Conservation (phyloP, 35 echinoderm and acorn worm species). For the Acanthaster planci region DNA sequence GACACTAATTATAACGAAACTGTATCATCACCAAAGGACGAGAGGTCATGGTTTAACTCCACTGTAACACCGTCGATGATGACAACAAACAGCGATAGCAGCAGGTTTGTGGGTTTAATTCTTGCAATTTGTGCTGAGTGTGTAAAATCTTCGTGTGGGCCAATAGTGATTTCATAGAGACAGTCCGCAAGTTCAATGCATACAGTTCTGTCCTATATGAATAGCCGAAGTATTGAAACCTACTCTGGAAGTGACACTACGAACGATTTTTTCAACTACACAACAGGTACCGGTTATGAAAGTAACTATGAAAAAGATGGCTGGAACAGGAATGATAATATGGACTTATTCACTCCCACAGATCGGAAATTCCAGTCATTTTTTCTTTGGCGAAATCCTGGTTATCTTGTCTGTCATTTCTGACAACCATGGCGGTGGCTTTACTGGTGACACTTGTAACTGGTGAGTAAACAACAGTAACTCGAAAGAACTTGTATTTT, state of each 20-base stretch:
- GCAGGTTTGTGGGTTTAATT: conserved; percentile 2
- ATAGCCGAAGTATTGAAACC: too few relatives aligned
- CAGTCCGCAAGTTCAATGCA: too few relatives aligned
- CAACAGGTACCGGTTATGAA: too few relatives aligned
- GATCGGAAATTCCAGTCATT: not conserved
- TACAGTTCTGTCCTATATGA: too few relatives aligned
- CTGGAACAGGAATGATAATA: too few relatives aligned
- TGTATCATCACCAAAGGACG: not conserved
- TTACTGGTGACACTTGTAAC: not conserved
- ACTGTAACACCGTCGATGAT: not conserved
- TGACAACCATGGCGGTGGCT: not conserved
- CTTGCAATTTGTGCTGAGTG: too few relatives aligned
- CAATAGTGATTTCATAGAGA: too few relatives aligned
- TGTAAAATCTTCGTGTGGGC: too few relatives aligned
- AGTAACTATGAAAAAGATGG: too few relatives aligned
- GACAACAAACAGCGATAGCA: not conserved
- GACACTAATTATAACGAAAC: not conserved
- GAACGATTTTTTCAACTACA: too few relatives aligned
- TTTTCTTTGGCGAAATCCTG: not conserved
- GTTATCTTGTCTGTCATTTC: not conserved
- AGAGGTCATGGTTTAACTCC: not conserved
- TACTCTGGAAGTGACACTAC: too few relatives aligned
- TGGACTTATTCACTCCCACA: too few relatives aligned
- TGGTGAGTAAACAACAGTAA: not conserved
- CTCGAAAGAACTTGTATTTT: not conserved